These are phyloP conservation scores for Diplodus sargus DNA, from an alignment of 2,797 vertebrate species.

Conservation along the genomic window DNA sequence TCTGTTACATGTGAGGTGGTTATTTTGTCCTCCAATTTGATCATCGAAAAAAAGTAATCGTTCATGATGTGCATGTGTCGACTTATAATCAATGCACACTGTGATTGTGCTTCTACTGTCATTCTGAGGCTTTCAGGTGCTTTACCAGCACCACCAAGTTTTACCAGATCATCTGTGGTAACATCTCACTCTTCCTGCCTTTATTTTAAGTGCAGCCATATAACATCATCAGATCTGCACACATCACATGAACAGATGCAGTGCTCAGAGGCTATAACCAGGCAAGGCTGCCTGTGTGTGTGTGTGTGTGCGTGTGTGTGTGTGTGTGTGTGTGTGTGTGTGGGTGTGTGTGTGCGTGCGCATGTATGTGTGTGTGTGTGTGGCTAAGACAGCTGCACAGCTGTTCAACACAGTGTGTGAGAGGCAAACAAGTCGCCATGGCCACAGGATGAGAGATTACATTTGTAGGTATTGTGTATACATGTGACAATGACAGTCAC, in stretches of 20 bases:
- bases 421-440: slow-evolving; percentile 57
- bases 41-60: not conserved
- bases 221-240: slow-evolving; percentile 16
- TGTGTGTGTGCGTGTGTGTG: slow-evolving; percentile 5
- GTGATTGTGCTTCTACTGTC: not conserved
- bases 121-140: not conserved
- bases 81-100: not conserved
- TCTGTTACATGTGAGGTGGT: too few relatives aligned
- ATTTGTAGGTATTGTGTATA: slow-evolving; percentile 49
- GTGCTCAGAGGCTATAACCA: slow-evolving; percentile 30
- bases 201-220: slow-evolving; percentile 23
- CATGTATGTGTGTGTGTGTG: slow-evolving; percentile 18
- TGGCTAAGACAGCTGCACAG: slow-evolving; percentile 49
- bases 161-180: not conserved
- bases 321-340: slow-evolving; percentile 26
- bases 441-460: slow-evolving; percentile 61
- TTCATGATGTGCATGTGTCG: not conserved
- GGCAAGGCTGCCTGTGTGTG: slow-evolving; percentile 15
- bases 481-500: slow-evolving; percentile 39
- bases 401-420: slow-evolving; percentile 55
- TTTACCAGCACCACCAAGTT: not conserved
- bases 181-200: slow-evolving; percentile 18
- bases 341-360: slow-evolving; percentile 4
- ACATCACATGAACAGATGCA: slow-evolving; percentile 44
- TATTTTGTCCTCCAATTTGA: not conserved